Conservation (phyloP, 2,797 vertebrate genomes). For the Bucorvus abyssinicus region DNA sequence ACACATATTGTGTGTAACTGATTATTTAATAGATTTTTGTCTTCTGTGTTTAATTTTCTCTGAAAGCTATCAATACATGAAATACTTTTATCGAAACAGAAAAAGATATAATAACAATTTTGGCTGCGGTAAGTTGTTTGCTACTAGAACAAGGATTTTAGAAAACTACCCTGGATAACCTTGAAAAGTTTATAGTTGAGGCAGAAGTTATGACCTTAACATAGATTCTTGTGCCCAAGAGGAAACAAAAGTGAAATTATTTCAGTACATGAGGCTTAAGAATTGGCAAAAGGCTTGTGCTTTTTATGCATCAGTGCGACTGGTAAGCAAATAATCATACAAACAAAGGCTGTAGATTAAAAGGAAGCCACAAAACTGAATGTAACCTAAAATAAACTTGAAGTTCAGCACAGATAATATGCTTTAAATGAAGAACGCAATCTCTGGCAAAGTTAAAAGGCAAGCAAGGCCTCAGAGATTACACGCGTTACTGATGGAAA, state of each 20-base stretch:
- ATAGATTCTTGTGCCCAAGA: constrained; percentile 10
- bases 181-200: constrained; percentile 23
- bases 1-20: not conserved
- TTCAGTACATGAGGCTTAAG: constrained; percentile 32
- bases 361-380: constrained; percentile 47
- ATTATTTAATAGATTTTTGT: not conserved
- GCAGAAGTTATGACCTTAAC: constrained; percentile 29
- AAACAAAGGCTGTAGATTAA: constrained; percentile 56
- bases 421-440: constrained; percentile 41
- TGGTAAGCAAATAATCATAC: constrained; percentile 56
- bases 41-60: not conserved
- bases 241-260: constrained; percentile 45
- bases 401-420: constrained; percentile 55
- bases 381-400: constrained; percentile 54
- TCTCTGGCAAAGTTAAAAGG: constrained; percentile 52
- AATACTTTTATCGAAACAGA: not conserved
- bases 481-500: constrained; percentile 25
- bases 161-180: not conserved
- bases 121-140: not conserved
- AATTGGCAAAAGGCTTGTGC: constrained; percentile 31
- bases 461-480: constrained; percentile 53
- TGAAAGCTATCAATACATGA: not conserved
- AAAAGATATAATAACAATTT: not conserved
- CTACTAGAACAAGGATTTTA: not conserved
- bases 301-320: constrained; percentile 58